Percentiles rank a stretch among this genome's conserved stretches.
These are phyloP conservation scores for Muricea muricata DNA, from an alignment of 92 coral and sea anemone genomes.

Conservation along the genomic window DNA sequence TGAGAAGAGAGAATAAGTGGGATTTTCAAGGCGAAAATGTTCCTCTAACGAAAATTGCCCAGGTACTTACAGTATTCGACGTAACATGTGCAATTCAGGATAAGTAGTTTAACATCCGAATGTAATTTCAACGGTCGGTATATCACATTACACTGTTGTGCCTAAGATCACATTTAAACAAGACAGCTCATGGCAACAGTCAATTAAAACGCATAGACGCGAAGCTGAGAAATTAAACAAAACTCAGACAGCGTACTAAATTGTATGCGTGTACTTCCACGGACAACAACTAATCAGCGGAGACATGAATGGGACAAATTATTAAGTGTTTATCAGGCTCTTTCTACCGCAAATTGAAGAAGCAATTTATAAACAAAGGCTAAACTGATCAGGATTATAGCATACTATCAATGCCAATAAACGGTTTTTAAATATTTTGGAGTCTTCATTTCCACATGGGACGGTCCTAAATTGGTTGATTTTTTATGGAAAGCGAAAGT, in stretches of 20 bases:
- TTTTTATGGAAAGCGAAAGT: slow-evolving; percentile 13
- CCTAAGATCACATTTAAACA: neutral
- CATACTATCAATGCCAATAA: neutral
- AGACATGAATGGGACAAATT: neutral
- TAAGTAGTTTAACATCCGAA: neutral
- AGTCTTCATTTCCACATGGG: neutral
- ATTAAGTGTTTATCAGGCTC: neutral
- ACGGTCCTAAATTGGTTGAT: neutral
- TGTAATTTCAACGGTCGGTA: neutral
- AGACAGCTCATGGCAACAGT: neutral
- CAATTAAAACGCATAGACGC: neutral
- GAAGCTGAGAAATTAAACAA: slow-evolving; percentile 10
- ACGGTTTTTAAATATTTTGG: neutral
- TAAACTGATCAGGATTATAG: no score
- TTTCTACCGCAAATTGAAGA: neutral
- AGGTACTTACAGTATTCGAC: neutral
- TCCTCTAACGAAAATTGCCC: no score
- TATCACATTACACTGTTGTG: slow-evolving; percentile 13
- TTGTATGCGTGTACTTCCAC: neutral
- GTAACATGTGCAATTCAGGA: neutral
- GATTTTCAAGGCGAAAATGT: no score
- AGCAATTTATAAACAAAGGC: slow-evolving; percentile 6
- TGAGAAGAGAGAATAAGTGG: no score
- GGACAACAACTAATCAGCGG: neutral
- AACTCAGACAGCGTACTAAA: neutral